Conservation (phyloP, 2,888 invertebrate genomes). For the Hedya salicella region DNA sequence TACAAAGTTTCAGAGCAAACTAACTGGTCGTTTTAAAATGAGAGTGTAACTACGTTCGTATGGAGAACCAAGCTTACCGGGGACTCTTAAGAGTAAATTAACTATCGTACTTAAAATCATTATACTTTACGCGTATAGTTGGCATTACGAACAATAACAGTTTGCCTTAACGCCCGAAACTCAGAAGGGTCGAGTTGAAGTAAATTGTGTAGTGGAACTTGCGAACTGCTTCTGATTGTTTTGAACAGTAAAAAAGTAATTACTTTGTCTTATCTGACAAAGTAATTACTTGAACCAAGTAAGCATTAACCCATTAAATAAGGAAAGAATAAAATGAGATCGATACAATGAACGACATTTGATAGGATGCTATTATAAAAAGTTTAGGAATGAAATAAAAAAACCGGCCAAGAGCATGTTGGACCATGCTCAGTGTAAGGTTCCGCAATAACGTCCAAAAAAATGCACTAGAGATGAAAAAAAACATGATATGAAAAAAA, state of each 20-base stretch:
- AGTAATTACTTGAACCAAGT: slow-evolving; percentile 2
- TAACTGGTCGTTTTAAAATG: no score
- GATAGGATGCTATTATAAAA: background rate
- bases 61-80: no score
- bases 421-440: no score
- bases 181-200: slow-evolving; percentile 22
- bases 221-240: slow-evolving; percentile 23
- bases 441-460: no score
- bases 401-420: background rate
- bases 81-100: no score
- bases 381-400: background rate
- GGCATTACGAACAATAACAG: slow-evolving; percentile 29
- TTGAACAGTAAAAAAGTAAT: slow-evolving; percentile 11
- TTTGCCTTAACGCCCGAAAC: slow-evolving; percentile 27
- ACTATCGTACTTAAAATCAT: no score
- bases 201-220: slow-evolving; percentile 31
- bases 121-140: background rate
- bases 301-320: slow-evolving; percentile 10
- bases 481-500: no score
- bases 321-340: background rate
- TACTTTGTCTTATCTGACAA: no score
- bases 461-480: no score
- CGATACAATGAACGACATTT: background rate
- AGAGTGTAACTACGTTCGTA: no score
- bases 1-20: no score